Conservation (phyloP, 2,113 vertebrate species). For the Odontophorus gujanensis region DNA sequence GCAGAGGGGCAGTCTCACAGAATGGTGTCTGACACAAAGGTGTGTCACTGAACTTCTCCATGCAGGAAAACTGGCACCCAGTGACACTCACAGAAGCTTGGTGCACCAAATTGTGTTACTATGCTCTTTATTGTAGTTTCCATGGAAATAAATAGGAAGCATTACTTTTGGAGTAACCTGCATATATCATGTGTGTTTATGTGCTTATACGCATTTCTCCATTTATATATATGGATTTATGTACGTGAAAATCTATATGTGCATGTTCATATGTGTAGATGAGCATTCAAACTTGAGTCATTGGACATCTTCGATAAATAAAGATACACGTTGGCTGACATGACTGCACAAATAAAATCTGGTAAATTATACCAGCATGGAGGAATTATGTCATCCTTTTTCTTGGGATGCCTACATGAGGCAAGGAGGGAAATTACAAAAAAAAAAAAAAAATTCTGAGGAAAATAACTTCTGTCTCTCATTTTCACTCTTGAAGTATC, state of each 20-base stretch:
- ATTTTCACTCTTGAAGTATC: not conserved
- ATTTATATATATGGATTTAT: not conserved
- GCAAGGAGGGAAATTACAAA: not conserved
- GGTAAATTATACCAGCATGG: not conserved
- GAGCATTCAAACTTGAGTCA: not conserved
- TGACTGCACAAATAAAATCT: not conserved
- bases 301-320: not conserved
- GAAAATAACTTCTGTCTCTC: not conserved
- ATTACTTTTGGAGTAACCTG: not conserved
- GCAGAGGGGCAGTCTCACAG: too few relatives aligned
- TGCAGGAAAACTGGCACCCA: too few relatives aligned
- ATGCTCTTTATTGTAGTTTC: not conserved
- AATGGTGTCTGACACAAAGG: too few relatives aligned
- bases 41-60: too few relatives aligned
- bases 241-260: not conserved
- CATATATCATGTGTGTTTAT: not conserved
- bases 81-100: too few relatives aligned
- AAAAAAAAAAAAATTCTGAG: not conserved
- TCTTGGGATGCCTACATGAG: not conserved
- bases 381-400: not conserved
- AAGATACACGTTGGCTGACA: not conserved
- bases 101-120: too few relatives aligned
- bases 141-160: not conserved
- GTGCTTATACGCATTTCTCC: not conserved
- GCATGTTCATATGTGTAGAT: rapidly evolving